A percentile compares a stretch with the other conserved stretches of the same genome.
Conservation (phyloP, 2,888 invertebrate species). For the Agrochola lychnidis region DNA sequence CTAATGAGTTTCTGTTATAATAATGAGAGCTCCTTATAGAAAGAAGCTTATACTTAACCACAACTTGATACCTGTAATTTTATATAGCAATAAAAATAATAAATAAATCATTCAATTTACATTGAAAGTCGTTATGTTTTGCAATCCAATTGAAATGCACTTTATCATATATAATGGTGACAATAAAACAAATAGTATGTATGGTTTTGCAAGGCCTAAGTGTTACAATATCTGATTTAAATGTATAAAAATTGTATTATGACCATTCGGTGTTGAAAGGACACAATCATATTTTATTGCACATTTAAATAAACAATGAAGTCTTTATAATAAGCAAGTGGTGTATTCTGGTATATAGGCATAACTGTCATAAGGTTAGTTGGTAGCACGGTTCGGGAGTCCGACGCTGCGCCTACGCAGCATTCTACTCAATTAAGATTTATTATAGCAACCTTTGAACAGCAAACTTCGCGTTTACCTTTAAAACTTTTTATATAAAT, state of each 20-base stretch:
- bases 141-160: slow-evolving; percentile 39
- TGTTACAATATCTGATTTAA: slow-evolving; percentile 32
- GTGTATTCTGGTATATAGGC: slow-evolving; percentile 5
- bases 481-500: slow-evolving; percentile 17
- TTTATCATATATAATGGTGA: slow-evolving; percentile 27
- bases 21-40: background rate
- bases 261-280: slow-evolving; percentile 6
- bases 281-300: slow-evolving; percentile 51
- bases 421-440: slow-evolving; percentile 40
- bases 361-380: slow-evolving; percentile 8
- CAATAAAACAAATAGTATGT: slow-evolving; percentile 47
- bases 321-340: slow-evolving; percentile 18
- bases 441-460: slow-evolving; percentile 28
- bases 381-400: slow-evolving; percentile 14
- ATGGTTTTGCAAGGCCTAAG: slow-evolving; percentile 16
- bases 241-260: slow-evolving; percentile 20
- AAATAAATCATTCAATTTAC: slow-evolving; percentile 42
- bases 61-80: background rate
- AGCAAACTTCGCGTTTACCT: slow-evolving; percentile 2
- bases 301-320: slow-evolving; percentile 47
- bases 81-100: slow-evolving; percentile 17
- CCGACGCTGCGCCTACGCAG: background rate
- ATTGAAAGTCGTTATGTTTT: slow-evolving; percentile 21
- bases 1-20: background rate
- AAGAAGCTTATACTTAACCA: too few relatives aligned